Conservation (phyloP, 2,113 vertebrate species). For the Arenaria interpres region DNA sequence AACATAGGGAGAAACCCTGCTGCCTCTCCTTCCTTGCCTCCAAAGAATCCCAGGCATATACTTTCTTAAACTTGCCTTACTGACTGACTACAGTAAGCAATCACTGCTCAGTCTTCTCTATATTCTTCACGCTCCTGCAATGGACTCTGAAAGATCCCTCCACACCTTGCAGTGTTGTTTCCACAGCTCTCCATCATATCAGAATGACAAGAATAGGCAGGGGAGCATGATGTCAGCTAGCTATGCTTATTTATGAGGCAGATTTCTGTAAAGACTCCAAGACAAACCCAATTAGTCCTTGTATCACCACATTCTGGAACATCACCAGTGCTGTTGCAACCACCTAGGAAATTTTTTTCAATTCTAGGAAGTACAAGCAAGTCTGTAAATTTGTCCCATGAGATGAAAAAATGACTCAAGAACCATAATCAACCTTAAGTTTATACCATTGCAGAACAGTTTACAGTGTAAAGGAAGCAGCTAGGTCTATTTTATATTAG, state of each 20-base stretch:
- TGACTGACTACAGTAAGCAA: not conserved
- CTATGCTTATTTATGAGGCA: not conserved
- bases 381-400: not conserved
- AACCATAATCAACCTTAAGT: not conserved
- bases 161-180: not conserved
- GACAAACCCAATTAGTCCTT: not conserved
- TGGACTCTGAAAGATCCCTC: not conserved
- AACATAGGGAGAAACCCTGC: not conserved
- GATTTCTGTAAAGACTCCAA: not conserved
- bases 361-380: not conserved
- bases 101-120: not conserved
- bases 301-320: not conserved
- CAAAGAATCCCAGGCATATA: not conserved
- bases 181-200: not conserved
- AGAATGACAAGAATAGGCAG: not conserved
- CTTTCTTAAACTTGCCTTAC: not conserved
- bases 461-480: not conserved
- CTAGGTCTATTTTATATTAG: not conserved
- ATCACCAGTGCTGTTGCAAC: not conserved
- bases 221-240: not conserved
- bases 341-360: not conserved
- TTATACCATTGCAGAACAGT: not conserved
- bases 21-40: not conserved
- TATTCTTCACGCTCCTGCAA: not conserved
- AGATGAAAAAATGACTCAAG: not conserved